Conservation (phyloP, 2,113 vertebrate species). For the Plestiodon gilberti region DNA sequence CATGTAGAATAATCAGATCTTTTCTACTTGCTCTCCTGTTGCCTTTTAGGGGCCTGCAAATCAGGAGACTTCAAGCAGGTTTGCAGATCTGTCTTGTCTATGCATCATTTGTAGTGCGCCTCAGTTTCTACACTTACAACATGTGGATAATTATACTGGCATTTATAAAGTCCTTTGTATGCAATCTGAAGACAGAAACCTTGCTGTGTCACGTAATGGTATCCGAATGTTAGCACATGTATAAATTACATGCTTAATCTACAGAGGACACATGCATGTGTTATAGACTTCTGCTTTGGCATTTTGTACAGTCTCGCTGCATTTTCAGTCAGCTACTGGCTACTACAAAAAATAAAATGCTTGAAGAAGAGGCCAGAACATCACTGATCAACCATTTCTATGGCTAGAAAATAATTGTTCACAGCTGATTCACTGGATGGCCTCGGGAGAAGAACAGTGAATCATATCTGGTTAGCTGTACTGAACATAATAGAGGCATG, state of each 20-base stretch:
- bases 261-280: neutral
- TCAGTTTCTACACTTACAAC: neutral
- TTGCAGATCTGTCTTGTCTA: neutral
- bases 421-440: neutral
- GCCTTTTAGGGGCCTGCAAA: neutral
- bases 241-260: neutral
- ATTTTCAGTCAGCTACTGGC: neutral
- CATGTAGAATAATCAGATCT: neutral
- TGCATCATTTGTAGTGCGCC: neutral
- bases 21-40: neutral
- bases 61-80: neutral
- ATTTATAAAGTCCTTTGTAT: neutral
- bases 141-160: neutral
- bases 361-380: neutral
- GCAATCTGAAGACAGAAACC: neutral
- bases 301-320: too few relatives aligned
- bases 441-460: neutral
- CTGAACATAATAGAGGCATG: neutral
- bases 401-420: neutral
- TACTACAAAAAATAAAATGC: neutral
- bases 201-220: neutral
- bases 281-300: neutral
- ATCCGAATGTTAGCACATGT: neutral
- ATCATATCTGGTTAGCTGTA: neutral
- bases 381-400: neutral